Evolutionary conservation across 2,113 vertebrate species (phyloP).

Genomic region (Ptilonorhynchus violaceus): DNA sequence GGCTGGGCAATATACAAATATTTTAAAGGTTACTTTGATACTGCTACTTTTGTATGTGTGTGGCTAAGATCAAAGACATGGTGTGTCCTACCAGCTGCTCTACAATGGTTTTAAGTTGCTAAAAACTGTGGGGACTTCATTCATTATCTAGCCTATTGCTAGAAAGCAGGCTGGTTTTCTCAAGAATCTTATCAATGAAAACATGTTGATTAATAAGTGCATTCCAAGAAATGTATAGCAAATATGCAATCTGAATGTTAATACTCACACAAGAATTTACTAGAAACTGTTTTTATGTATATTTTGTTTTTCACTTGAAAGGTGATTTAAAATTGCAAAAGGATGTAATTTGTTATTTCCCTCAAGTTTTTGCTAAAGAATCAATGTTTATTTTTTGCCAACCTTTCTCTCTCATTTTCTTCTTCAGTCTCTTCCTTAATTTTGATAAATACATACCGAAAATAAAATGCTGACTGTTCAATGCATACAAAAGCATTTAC

Average conservation of each 20-base stretch:
- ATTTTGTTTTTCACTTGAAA: background rate
- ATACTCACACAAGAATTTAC: background rate
- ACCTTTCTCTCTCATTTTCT: background rate
- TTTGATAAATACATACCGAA: background rate
- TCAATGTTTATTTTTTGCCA: background rate
- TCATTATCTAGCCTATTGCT: background rate
- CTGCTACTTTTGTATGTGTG: background rate
- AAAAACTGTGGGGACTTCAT: background rate
- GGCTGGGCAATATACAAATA: background rate
- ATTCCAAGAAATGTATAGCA: background rate
- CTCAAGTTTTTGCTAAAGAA: background rate
- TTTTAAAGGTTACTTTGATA: background rate
- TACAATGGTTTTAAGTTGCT: background rate
- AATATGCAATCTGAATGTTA: background rate
- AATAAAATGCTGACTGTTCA: background rate
- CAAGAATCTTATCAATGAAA: background rate
- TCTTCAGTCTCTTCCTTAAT: background rate
- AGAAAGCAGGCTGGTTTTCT: background rate
- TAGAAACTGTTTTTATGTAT: background rate
- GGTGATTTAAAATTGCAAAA: background rate
- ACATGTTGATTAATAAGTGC: background rate
- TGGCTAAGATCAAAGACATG: background rate
- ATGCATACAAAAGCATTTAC: background rate
- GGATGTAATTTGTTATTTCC: background rate
- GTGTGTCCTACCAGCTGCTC: background rate